These are phyloP conservation scores for Melanogrammus aeglefinus DNA, from an alignment of 2,797 vertebrate genomes.

Conservation along the genomic window DNA sequence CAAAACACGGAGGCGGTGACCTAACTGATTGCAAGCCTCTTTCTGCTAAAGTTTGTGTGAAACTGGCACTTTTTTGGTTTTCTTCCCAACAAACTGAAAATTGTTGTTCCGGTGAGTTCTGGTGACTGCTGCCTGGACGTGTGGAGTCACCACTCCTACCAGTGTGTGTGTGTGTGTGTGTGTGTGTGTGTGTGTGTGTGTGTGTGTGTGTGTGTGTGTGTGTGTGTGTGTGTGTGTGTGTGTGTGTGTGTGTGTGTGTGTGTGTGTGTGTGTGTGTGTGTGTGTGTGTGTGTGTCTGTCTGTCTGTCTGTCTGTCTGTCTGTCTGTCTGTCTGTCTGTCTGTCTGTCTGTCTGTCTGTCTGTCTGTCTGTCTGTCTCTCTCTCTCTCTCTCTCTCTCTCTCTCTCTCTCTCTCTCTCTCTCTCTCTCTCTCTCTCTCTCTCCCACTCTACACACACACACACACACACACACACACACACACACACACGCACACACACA, in stretches of 20 bases:
- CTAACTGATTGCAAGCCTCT: conserved; percentile 4
- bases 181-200: too few species aligned
- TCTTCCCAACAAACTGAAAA: conserved; percentile 25
- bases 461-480: not conserved
- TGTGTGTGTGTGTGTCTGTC: too few species aligned
- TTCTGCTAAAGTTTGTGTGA: conserved; percentile 34
- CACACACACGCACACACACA: not conserved
- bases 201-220: too few species aligned
- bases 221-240: too few species aligned
- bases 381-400: not conserved
- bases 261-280: too few species aligned
- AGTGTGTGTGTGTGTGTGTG: too few species aligned
- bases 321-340: too few species aligned
- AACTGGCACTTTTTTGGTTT: conserved; percentile 35
- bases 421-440: conserved; percentile 2
- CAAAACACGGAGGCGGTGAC: conserved; percentile 23
- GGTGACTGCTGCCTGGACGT: conserved; percentile 32
- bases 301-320: too few species aligned
- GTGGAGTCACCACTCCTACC: conserved; percentile 18
- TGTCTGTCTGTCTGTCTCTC: too few species aligned
- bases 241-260: too few species aligned
- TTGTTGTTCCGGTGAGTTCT: conserved; percentile 26
- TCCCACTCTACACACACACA: not conserved
- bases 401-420: conserved; percentile 10
- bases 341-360: too few species aligned